These are phyloP conservation scores for Heliconius sara DNA, from an alignment of 2,888 invertebrate species.

Conservation along the genomic window DNA sequence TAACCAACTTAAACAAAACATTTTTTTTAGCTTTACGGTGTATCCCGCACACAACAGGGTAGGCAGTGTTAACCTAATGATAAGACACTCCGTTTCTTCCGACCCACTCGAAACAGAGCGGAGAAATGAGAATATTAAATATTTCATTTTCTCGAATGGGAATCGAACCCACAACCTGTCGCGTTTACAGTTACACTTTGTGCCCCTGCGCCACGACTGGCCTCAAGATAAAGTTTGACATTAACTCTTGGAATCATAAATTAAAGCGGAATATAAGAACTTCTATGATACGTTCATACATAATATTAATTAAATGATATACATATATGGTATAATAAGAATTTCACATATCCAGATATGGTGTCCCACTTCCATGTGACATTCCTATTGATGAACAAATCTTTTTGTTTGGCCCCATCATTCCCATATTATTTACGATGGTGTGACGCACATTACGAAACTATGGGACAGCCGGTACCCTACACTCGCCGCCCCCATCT, in stretches of 20 bases:
- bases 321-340: not conserved
- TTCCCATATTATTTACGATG: conserved; percentile 42
- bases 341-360: not conserved
- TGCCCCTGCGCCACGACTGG: not conserved
- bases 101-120: too few relatives aligned
- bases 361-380: not conserved
- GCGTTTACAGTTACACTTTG: too few relatives aligned
- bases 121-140: too few relatives aligned
- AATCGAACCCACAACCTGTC: too few relatives aligned
- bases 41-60: too few relatives aligned
- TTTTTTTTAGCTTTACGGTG: too few relatives aligned
- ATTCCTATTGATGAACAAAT: conserved; percentile 9
- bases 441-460: conserved; percentile 64
- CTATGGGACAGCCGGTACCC: conserved; percentile 68
- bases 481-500: conserved; percentile 71
- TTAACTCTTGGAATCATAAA: not conserved
- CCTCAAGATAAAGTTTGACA: not conserved
- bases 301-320: not conserved
- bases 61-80: too few relatives aligned
- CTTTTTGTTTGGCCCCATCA: conserved; percentile 29
- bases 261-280: not conserved
- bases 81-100: too few relatives aligned
- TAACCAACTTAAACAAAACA: not conserved
- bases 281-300: not conserved
- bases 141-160: too few relatives aligned